phyloP scores from a whole-genome alignment of 2,113 vertebrate species.

The Octodon degus region DNA sequence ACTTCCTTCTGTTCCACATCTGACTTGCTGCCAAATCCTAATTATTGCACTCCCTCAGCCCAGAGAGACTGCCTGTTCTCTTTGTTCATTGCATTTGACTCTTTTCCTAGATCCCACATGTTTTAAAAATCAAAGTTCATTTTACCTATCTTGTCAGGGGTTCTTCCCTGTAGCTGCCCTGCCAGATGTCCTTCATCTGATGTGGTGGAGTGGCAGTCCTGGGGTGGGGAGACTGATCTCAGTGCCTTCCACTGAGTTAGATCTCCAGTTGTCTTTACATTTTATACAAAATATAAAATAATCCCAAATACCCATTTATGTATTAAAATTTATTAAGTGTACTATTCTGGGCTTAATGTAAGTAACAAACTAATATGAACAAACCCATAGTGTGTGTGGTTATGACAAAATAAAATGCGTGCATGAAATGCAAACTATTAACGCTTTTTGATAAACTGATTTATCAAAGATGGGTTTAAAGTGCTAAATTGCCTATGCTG shows the following conservation, averaged over 20 bases:
- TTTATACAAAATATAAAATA: not conserved
- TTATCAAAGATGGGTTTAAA: not conserved
- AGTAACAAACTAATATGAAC: not conserved
- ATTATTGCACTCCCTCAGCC: not conserved
- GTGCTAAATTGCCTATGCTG: not conserved
- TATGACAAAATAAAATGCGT: too few relatives aligned
- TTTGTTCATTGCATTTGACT: not conserved
- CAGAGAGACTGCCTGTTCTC: not conserved
- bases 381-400: not conserved
- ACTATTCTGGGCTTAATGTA: slow-evolving; percentile 17
- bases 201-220: too few relatives aligned
- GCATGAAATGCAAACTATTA: too few relatives aligned
- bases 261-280: not conserved
- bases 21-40: not conserved
- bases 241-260: not conserved
- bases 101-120: too few relatives aligned
- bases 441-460: too few relatives aligned
- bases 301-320: too few relatives aligned
- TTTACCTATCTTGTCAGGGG: not conserved
- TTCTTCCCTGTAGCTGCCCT: not conserved
- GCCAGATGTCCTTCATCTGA: not conserved
- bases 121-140: not conserved
- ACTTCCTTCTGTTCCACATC: too few relatives aligned
- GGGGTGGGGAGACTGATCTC: not conserved
- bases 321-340: not conserved